Conservation (phyloP, 2,113 vertebrate species). For the Natator depressus region DNA sequence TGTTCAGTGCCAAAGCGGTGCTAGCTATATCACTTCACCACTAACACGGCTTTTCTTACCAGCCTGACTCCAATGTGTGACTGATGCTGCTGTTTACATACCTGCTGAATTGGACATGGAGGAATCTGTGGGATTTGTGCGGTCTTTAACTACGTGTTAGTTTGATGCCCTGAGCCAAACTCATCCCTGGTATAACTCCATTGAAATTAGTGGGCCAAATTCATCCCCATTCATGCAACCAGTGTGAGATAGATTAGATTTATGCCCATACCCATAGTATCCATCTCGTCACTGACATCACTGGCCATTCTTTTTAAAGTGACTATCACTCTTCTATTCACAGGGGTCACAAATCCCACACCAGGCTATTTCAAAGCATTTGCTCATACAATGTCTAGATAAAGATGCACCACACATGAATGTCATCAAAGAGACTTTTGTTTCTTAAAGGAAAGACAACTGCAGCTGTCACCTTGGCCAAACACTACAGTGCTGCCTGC, state of each 20-base stretch:
- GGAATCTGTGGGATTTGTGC: not conserved
- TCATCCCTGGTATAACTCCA: not conserved
- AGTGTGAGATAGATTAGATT: not conserved
- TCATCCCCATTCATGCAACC: not conserved
- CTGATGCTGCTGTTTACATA: not conserved
- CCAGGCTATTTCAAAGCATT: not conserved
- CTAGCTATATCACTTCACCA: not conserved
- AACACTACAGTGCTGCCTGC: conserved; percentile 76
- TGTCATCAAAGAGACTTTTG: not conserved
- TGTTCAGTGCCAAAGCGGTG: not conserved
- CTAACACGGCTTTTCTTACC: not conserved
- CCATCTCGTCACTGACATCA: not conserved
- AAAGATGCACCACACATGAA: accelerated
- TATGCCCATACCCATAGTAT: not conserved
- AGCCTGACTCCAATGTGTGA: not conserved
- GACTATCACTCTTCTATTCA: not conserved
- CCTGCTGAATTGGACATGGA: not conserved
- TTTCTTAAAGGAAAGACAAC: conserved; percentile 81
- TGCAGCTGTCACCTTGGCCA: conserved; percentile 74
- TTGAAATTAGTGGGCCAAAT: not conserved
- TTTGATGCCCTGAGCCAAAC: not conserved
- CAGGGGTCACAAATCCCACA: not conserved
- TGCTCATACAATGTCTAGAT: not conserved
- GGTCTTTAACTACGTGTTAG: not conserved
- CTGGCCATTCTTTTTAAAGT: not conserved